A percentile compares a stretch with the other conserved stretches of the same genome.
Conservation (phyloP, 1,140 invertebrate genomes). For the Stegodyphus mimosarum region DNA sequence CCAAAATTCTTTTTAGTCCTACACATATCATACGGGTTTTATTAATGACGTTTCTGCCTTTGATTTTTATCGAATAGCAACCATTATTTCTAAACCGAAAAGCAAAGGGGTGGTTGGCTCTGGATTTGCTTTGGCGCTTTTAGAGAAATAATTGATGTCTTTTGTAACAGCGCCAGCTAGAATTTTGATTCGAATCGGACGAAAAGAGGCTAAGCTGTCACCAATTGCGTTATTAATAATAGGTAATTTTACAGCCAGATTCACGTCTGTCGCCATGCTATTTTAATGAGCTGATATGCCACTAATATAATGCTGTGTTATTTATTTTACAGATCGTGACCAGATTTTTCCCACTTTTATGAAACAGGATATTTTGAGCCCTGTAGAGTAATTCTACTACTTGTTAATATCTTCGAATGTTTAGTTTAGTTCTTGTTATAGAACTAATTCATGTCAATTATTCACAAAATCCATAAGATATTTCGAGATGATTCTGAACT, state of each 20-base stretch:
- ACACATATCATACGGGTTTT: not conserved
- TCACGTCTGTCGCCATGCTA: not conserved
- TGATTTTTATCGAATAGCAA: slow-evolving; percentile 16
- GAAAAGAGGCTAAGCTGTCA: not conserved
- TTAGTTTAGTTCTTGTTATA: too few species aligned
- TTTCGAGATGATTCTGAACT: too few species aligned
- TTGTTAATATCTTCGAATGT: too few species aligned
- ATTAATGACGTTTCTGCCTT: slow-evolving; percentile 22
- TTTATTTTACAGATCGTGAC: too few species aligned
- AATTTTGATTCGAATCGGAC: slow-evolving; percentile 4
- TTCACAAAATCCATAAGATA: too few species aligned
- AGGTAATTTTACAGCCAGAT: not conserved
- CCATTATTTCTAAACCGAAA: slow-evolving; percentile 17
- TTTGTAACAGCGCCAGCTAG: slow-evolving; percentile 3
- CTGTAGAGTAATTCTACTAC: too few species aligned
- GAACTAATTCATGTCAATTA: too few species aligned
- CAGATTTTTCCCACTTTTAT: too few species aligned
- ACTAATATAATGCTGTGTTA: not conserved
- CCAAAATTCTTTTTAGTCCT: slow-evolving; percentile 7
- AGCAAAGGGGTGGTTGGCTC: not conserved
- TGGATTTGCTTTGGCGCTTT: not conserved
- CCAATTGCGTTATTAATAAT: slow-evolving; percentile 30
- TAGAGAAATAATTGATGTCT: slow-evolving; percentile 18
- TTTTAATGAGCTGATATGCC: not conserved
- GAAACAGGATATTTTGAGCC: too few species aligned